Evolutionary conservation across 2,113 vertebrate genomes (phyloP).

Genomic region (Lepus americanus): DNA sequence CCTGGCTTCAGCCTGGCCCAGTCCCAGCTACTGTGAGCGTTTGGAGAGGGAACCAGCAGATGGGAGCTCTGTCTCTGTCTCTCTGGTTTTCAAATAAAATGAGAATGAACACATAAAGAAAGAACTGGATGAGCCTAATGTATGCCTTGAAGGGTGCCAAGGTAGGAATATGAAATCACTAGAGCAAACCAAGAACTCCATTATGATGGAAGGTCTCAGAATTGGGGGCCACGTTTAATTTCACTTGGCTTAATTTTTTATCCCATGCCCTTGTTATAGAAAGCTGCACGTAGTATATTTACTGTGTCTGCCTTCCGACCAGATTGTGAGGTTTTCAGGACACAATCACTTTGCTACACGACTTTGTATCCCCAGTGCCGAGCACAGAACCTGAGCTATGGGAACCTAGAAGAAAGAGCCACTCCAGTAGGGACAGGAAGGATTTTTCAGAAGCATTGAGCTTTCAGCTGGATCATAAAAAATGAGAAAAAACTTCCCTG

Average conservation of each 20-base stretch:
- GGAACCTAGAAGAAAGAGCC: background rate
- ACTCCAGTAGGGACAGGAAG: background rate
- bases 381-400: background rate
- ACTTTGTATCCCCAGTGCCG: background rate
- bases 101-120: too few relatives aligned
- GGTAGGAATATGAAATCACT: too few relatives aligned
- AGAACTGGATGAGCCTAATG: too few relatives aligned
- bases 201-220: background rate
- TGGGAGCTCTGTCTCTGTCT: too few relatives aligned
- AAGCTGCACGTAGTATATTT: background rate
- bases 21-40: too few relatives aligned
- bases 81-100: too few relatives aligned
- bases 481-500: background rate
- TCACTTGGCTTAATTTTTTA: background rate
- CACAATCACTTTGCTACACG: background rate
- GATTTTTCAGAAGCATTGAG: slow-evolving; percentile 38
- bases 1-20: too few relatives aligned
- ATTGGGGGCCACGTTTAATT: background rate
- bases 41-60: too few relatives aligned
- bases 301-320: background rate
- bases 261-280: background rate
- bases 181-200: background rate
- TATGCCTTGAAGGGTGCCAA: too few relatives aligned
- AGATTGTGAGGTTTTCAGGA: background rate
- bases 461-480: slow-evolving; percentile 19